Conservation (phyloP, 2,888 invertebrate genomes). For the Magallana nippona region DNA sequence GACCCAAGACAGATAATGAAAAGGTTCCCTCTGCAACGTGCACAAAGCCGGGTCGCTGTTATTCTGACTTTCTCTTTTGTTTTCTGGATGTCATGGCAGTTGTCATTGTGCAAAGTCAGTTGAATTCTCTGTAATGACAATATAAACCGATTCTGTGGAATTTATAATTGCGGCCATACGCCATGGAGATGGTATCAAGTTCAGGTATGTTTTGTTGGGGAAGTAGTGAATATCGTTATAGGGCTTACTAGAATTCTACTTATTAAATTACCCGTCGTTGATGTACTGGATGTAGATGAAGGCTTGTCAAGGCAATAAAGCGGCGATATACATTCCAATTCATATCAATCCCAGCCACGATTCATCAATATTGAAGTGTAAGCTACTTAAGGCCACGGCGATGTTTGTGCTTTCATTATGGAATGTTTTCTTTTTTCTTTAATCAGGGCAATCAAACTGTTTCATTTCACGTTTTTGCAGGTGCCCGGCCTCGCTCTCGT, state of each 20-base stretch:
- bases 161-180: not conserved
- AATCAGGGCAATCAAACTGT: slow-evolving; percentile 12
- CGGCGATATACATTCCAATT: slow-evolving; percentile 13
- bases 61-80: too few relatives aligned
- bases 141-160: too few relatives aligned
- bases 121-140: too few relatives aligned
- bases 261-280: not conserved
- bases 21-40: not conserved
- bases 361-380: slow-evolving; percentile 27
- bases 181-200: not conserved
- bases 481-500: slow-evolving; percentile 8
- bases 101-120: too few relatives aligned
- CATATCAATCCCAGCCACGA: not conserved
- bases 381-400: slow-evolving; percentile 9
- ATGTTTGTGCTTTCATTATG: slow-evolving; percentile 23
- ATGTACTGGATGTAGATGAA: slow-evolving; percentile 28
- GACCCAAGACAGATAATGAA: not conserved
- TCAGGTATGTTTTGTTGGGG: not conserved
- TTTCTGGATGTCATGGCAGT: too few relatives aligned
- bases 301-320: not conserved
- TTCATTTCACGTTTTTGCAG: not conserved
- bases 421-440: slow-evolving; percentile 5
- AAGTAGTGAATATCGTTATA: not conserved
- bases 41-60: too few relatives aligned
- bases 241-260: not conserved